These are phyloP conservation scores for Ctenochaetus hawaiiensis DNA, from an alignment of 2,797 vertebrate genomes.

Conservation along the genomic window DNA sequence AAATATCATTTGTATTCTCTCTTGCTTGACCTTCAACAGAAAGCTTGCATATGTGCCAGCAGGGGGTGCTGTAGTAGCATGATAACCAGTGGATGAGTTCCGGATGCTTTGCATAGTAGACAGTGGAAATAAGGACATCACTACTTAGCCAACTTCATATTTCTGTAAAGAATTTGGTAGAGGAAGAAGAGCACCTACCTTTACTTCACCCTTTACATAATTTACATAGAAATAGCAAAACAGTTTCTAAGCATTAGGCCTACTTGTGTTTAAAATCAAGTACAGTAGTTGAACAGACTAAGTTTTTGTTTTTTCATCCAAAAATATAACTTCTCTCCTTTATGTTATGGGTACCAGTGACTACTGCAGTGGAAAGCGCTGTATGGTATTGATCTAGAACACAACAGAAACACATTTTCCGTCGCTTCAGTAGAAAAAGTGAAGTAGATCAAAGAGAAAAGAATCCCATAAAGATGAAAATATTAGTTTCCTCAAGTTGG, in stretches of 20 bases:
- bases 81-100: not conserved
- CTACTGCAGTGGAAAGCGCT: not conserved
- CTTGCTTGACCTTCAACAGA: accelerated
- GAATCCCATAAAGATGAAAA: not conserved
- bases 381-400: too few species aligned
- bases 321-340: not conserved
- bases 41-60: not conserved
- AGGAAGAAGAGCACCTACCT: not conserved
- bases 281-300: not conserved
- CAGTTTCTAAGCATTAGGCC: too few species aligned
- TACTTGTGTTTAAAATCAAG: not conserved
- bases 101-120: not conserved
- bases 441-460: too few species aligned
- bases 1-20: too few species aligned
- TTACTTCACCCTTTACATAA: too few species aligned
- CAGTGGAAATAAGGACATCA: not conserved
- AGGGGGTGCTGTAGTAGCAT: constrained; percentile 31
- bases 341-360: not conserved
- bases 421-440: constrained; percentile 3
- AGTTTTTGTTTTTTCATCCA: not conserved
- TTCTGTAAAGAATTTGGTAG: not conserved
- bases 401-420: too few species aligned
- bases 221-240: too few species aligned
- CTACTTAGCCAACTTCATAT: not conserved
- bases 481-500: not conserved